These are phyloP conservation scores for Conus canariensis DNA, from an alignment of 2,888 invertebrate species.

Conservation along the genomic window DNA sequence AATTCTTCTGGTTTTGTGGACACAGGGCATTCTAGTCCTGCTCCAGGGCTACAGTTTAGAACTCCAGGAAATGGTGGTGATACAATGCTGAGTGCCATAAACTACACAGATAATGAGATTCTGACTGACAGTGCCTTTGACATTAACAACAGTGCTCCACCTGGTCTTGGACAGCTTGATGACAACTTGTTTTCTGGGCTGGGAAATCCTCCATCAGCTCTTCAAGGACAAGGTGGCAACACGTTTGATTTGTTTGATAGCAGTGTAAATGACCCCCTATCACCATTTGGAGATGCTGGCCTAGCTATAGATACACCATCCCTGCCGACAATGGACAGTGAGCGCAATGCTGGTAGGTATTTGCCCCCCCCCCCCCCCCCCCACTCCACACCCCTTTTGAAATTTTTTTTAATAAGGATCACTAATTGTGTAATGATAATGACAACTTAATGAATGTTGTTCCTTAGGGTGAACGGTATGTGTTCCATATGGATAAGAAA, in stretches of 20 bases:
- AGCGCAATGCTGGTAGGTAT: conserved; percentile 48
- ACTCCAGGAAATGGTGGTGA: conserved; percentile 72
- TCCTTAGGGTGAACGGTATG: too few species aligned
- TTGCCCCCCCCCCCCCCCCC: not conserved
- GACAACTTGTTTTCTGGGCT: conserved; percentile 73
- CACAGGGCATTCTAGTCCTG: conserved; percentile 72
- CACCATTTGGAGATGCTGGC: conserved; percentile 66
- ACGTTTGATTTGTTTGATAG: conserved; percentile 77
- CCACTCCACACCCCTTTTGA: too few species aligned
- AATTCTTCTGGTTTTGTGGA: conserved; percentile 51
- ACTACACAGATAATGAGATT: conserved; percentile 77
- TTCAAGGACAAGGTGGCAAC: conserved; percentile 64
- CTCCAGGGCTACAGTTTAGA: conserved; percentile 66
- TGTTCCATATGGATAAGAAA: too few species aligned
- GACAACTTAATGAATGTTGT: too few species aligned
- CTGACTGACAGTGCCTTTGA: conserved; percentile 77
- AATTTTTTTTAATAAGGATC: too few species aligned
- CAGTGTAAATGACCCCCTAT: conserved; percentile 72
- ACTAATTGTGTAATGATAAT: too few species aligned
- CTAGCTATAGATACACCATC: conserved; percentile 57
- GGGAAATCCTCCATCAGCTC: conserved; percentile 63
- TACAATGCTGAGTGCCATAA: conserved; percentile 78
- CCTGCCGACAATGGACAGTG: conserved; percentile 53
- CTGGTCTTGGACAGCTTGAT: conserved; percentile 70
- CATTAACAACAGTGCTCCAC: conserved; percentile 60